These are phyloP conservation scores for Sinella curviseta DNA, from an alignment of 1,140 invertebrate genomes.

Conservation along the genomic window DNA sequence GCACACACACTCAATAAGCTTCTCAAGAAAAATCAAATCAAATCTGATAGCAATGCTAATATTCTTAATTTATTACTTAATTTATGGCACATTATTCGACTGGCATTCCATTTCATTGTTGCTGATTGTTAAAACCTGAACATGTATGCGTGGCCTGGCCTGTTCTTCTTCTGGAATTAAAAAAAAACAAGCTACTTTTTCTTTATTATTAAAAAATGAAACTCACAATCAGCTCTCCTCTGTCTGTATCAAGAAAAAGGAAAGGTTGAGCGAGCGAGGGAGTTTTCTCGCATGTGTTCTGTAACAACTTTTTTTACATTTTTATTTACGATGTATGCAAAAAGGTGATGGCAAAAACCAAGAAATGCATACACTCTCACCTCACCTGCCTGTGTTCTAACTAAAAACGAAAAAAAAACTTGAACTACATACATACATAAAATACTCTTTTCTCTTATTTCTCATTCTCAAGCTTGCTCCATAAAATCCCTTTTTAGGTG, in stretches of 20 bases:
- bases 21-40: neutral
- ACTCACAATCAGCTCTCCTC: too few relatives aligned
- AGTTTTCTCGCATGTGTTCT: slow-evolving; percentile 2
- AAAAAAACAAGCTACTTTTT: neutral
- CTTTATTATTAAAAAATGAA: too few relatives aligned
- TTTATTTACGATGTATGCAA: too few relatives aligned
- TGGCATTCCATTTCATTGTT: neutral
- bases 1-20: neutral
- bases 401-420: neutral
- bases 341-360: neutral
- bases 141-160: too few relatives aligned
- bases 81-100: neutral
- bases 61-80: neutral
- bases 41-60: neutral
- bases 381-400: neutral
- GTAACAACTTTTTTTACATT: slow-evolving; percentile 4
- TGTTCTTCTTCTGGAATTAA: too few relatives aligned
- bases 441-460: neutral
- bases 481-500: neutral
- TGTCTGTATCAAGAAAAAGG: too few relatives aligned
- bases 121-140: neutral
- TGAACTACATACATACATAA: neutral
- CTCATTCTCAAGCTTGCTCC: neutral
- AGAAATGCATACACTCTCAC: neutral
- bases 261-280: neutral